Percentiles rank a stretch among this genome's conserved stretches.
Evolutionary conservation across 2,113 vertebrate genomes (phyloP).

Genomic region (Mandrillus leucophaeus): DNA sequence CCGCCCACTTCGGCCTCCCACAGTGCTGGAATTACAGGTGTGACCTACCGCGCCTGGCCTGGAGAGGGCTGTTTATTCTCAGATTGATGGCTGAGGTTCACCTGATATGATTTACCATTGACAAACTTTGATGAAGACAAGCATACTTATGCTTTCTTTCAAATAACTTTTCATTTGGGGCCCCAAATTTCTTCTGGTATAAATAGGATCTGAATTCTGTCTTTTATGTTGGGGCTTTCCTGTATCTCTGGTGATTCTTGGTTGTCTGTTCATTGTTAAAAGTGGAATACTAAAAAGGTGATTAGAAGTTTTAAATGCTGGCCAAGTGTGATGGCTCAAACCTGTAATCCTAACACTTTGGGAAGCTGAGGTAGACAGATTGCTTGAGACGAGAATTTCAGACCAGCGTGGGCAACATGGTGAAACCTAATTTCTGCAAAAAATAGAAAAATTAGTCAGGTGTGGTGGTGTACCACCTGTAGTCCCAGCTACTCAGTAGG

Average conservation of each 20-base stretch:
- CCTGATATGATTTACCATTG: neutral
- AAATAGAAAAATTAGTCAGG: no score
- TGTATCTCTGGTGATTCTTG: neutral
- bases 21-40: no score
- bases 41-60: neutral
- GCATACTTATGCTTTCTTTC: neutral
- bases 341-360: no score
- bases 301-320: constrained; percentile 7
- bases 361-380: no score
- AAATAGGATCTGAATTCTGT: neutral
- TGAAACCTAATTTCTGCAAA: no score
- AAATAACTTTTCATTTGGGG: constrained; percentile 28
- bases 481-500: no score
- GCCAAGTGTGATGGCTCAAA: no score
- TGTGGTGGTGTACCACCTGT: no score
- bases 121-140: neutral
- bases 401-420: no score
- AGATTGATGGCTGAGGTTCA: neutral
- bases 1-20: no score
- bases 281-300: neutral
- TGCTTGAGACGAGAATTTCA: no score
- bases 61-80: neutral
- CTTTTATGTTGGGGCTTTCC: constrained; percentile 12
- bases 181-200: constrained; percentile 14
- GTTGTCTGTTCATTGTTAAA: constrained; percentile 17